These are phyloP conservation scores for Podarcis siculus DNA, from an alignment of 2,797 vertebrate genomes.

Conservation along the genomic window DNA sequence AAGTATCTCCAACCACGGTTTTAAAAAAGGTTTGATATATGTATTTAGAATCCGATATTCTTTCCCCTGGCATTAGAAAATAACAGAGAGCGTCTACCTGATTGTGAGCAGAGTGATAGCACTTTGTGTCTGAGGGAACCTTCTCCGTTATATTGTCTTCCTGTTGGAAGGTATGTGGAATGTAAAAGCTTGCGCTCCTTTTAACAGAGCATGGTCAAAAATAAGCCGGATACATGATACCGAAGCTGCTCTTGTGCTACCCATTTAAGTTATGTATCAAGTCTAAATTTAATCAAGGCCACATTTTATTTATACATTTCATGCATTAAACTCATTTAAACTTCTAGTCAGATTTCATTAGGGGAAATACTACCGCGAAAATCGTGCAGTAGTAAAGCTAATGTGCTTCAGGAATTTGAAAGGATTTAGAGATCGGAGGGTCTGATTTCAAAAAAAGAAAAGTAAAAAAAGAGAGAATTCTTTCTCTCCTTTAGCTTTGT, in stretches of 20 bases:
- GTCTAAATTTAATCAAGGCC: constrained; percentile 84
- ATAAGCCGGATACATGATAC: constrained; percentile 77
- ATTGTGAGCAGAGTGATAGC: background rate
- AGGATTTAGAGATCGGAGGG: constrained; percentile 82
- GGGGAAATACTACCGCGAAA: constrained; percentile 81
- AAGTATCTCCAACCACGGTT: background rate
- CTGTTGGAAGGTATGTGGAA: constrained; percentile 58
- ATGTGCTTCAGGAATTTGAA: constrained; percentile 85
- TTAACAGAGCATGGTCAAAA: constrained; percentile 67
- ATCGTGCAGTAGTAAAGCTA: constrained; percentile 83
- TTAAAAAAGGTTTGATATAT: constrained; percentile 1
- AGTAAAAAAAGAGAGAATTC: constrained; percentile 43
- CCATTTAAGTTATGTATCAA: constrained; percentile 82
- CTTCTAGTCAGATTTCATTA: constrained; percentile 87
- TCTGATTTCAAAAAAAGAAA: constrained; percentile 82
- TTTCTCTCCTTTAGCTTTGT: constrained; percentile 71
- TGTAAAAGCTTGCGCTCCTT: constrained; percentile 70
- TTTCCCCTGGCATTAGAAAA: constrained; percentile 23
- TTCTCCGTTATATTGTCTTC: constrained; percentile 42
- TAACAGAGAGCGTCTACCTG: constrained; percentile 11
- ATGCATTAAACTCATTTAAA: constrained; percentile 86
- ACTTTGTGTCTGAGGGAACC: constrained; percentile 14
- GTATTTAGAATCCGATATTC: background rate
- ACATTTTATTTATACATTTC: constrained; percentile 86
- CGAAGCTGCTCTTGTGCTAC: constrained; percentile 76